These are phyloP conservation scores for Sander lucioperca DNA, from an alignment of 2,113 vertebrate genomes.

Conservation along the genomic window DNA sequence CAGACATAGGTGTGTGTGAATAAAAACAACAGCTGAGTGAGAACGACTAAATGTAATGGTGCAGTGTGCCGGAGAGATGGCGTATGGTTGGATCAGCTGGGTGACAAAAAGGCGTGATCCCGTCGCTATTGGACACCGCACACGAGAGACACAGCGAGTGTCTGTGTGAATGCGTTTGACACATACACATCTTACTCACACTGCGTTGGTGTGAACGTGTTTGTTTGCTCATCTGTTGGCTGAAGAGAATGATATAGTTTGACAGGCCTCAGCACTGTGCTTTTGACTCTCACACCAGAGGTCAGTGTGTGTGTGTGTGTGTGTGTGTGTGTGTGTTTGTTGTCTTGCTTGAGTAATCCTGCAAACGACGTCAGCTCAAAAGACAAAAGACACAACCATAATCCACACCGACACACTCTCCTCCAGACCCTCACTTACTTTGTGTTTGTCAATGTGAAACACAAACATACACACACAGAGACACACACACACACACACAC, in stretches of 20 bases:
- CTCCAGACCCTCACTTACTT: neutral
- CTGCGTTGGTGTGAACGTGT: slow-evolving; percentile 4
- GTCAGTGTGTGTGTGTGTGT: slow-evolving; percentile 42
- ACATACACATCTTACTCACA: neutral
- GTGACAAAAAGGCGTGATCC: neutral
- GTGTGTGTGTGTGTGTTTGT: neutral
- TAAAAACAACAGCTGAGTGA: no score
- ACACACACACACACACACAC: slow-evolving; percentile 2
- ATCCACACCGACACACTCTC: slow-evolving; percentile 28
- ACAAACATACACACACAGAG: slow-evolving; percentile 12
- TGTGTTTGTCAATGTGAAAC: neutral
- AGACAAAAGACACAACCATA: slow-evolving; percentile 30
- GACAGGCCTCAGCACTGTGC: slow-evolving; percentile 52
- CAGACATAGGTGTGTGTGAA: no score
- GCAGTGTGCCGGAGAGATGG: neutral
- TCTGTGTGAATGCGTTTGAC: slow-evolving; percentile 1
- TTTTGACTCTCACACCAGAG: slow-evolving; percentile 57
- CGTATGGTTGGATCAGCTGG: slow-evolving; percentile 5
- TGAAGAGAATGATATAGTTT: slow-evolving; percentile 31
- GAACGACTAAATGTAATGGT: no score
- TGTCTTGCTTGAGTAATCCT: slow-evolving; percentile 10
- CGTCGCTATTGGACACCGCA: neutral
- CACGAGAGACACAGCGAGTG: neutral
- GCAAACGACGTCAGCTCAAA: neutral
- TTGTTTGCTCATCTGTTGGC: slow-evolving; percentile 20